Evolutionary conservation across 2,797 vertebrate species (phyloP), one percentile per base, ranked within the genome.

Genomic region (Cebuella pygmaea): DNA sequence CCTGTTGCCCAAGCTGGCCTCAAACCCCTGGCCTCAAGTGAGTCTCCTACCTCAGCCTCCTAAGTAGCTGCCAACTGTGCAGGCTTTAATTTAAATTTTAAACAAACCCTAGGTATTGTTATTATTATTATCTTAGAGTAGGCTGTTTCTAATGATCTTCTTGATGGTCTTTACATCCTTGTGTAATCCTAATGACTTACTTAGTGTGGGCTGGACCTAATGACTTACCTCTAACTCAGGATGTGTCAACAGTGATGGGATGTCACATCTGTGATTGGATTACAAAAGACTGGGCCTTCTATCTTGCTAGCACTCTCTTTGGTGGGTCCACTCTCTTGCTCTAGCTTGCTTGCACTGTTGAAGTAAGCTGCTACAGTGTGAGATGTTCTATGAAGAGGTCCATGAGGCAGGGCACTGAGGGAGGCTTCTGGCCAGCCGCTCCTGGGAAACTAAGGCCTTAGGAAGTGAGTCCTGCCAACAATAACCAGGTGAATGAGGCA

Each of bases 221-320:
- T 84, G 55, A 39, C 84, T 94, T 89, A 75, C 50, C 95, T 92
- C 74, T 96, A 46, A 81, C 48, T 67, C 30, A 86, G 61, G 76
- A 87, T 91, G 87, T 95, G 61, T 20, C 55, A 82, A 79, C 92
- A 86, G 61, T 64, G 55, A 92, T 72, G 55, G 46, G 41, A 36
- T 90, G 36, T 75, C 88, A 86, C 41, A 72, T 93, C 57, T 87
- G 57, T 78, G 85, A 90, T 67, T 93, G n/a, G 41, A 81, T 87
- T 92, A 75, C 30, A 70, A 86, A 91, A 84, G 46, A 48, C 41
- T 80, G 36, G 55, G 87, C 55, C 83, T 92, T 97, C 83, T 44
- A 11, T 92, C 67, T 96, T 94, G 72, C 44, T 46, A 30, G 24
- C 15, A 44, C 33, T 88, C 52, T 82, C 17, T 91, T 24, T 92